These are phyloP conservation scores for Goniozus legneri DNA, from an alignment of 1,140 invertebrate species.

Conservation along the genomic window DNA sequence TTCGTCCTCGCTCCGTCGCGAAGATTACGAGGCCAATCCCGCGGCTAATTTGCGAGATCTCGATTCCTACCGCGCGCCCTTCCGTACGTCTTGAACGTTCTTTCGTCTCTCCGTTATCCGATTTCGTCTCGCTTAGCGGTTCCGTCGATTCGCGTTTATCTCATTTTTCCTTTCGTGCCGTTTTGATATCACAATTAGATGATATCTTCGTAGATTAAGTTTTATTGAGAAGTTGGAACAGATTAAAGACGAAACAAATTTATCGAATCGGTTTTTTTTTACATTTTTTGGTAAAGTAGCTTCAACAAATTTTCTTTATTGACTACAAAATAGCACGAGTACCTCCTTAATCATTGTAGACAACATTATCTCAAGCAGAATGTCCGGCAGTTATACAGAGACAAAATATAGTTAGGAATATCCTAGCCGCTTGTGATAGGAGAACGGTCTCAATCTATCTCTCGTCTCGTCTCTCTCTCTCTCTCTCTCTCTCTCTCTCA, in stretches of 20 bases:
- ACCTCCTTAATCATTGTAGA: constrained; percentile 26
- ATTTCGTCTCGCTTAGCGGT: constrained; percentile 3
- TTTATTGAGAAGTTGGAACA: too few relatives aligned
- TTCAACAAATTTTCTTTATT: too few relatives aligned
- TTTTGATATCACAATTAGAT: too few relatives aligned
- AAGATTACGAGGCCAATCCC: constrained; percentile 51
- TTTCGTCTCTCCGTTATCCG: constrained; percentile 7
- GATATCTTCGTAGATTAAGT: too few relatives aligned
- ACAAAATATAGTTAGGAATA: constrained; percentile 50
- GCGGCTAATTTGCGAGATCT: constrained; percentile 52
- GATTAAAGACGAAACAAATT: too few relatives aligned
- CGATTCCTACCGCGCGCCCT: constrained; percentile 23
- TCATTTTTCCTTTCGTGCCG: too few relatives aligned
- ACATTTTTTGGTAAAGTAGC: too few relatives aligned
- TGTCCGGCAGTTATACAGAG: constrained; percentile 46
- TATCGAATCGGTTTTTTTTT: too few relatives aligned
- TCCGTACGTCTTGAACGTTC: constrained; percentile 14
- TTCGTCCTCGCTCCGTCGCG: too few relatives aligned
- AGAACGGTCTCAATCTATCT: constrained; percentile 32
- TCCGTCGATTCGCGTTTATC: too few relatives aligned
- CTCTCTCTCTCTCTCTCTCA: constrained; percentile 18
- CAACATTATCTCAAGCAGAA: constrained; percentile 45
- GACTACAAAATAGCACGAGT: too few relatives aligned
- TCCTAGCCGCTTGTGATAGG: constrained; percentile 46
- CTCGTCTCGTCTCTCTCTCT: constrained; percentile 15